phyloP scores from a whole-genome alignment of 2,797 vertebrate genomes.

The Monodelphis domestica region DNA sequence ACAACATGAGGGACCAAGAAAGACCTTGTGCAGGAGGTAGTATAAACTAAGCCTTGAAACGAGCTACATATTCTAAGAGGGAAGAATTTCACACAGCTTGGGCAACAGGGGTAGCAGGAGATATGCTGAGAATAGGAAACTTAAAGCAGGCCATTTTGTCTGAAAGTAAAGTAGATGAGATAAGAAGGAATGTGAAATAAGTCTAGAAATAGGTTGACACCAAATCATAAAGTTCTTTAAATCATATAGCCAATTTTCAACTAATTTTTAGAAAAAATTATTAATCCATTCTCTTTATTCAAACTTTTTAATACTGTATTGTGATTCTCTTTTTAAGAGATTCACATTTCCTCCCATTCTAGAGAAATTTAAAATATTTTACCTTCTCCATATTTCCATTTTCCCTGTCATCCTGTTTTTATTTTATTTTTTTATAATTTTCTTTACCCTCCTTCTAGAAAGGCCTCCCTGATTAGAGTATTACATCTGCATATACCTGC shows the following conservation, averaged over 20 bases:
- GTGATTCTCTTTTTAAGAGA: neutral
- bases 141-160: neutral
- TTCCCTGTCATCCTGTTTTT: neutral
- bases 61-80: neutral
- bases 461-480: neutral
- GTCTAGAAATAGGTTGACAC: neutral
- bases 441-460: neutral
- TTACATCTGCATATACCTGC: neutral
- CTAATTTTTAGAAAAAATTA: slow-evolving; percentile 41
- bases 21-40: neutral
- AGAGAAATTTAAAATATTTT: slow-evolving; percentile 9
- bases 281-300: slow-evolving; percentile 5
- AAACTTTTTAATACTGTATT: neutral
- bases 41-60: neutral
- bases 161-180: neutral
- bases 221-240: neutral
- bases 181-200: neutral
- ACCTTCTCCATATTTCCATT: neutral
- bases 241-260: neutral
- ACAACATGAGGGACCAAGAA: neutral
- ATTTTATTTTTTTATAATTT: neutral
- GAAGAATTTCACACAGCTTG: neutral
- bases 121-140: neutral
- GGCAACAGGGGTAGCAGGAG: neutral
- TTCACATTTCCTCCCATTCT: slow-evolving; percentile 33